A percentile compares a stretch with the other conserved stretches of the same genome.
Conservation (phyloP, 1,140 invertebrate genomes). For the Plectrocnemia conspersa region DNA sequence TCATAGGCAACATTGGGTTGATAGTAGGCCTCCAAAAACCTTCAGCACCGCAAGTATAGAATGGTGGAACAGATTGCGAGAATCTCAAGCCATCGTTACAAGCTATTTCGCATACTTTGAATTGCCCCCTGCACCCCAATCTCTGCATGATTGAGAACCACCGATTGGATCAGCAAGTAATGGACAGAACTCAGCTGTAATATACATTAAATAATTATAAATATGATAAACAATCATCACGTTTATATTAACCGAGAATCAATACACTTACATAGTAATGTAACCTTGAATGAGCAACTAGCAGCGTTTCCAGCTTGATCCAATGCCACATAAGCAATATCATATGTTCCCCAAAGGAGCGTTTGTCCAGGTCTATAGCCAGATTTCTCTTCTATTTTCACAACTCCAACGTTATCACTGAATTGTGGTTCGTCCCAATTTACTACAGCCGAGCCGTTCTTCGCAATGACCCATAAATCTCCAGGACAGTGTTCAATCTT, state of each 20-base stretch:
- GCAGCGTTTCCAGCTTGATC: slow-evolving; percentile 89
- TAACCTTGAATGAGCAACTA: slow-evolving; percentile 90
- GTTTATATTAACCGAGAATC: neutral
- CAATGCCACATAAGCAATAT: slow-evolving; percentile 89
- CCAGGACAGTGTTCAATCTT: slow-evolving; percentile 85
- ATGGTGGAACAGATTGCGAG: slow-evolving; percentile 85
- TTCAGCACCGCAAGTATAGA: slow-evolving; percentile 94
- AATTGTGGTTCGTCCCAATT: slow-evolving; percentile 93
- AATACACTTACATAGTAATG: slow-evolving; percentile 72
- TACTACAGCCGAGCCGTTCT: slow-evolving; percentile 85
- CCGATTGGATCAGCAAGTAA: slow-evolving; percentile 81
- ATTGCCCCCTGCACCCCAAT: slow-evolving; percentile 94
- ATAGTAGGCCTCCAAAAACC: slow-evolving; percentile 90
- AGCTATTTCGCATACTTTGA: slow-evolving; percentile 85
- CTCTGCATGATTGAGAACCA: slow-evolving; percentile 84
- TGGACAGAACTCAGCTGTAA: slow-evolving; percentile 84
- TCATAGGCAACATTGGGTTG: slow-evolving; percentile 69
- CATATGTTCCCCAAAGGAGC: slow-evolving; percentile 87
- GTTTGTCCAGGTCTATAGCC: slow-evolving; percentile 87
- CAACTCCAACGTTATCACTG: slow-evolving; percentile 79
- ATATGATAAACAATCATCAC: slow-evolving; percentile 12
- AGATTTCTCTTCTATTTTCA: slow-evolving; percentile 76
- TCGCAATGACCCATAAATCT: slow-evolving; percentile 89
- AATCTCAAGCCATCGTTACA: slow-evolving; percentile 84
- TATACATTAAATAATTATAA: neutral